A percentile compares a stretch with the other conserved stretches of the same genome.
These are phyloP conservation scores for Temnopleurus reevesii DNA, from an alignment of 53 echinoderm and acorn worm species.

Conservation along the genomic window DNA sequence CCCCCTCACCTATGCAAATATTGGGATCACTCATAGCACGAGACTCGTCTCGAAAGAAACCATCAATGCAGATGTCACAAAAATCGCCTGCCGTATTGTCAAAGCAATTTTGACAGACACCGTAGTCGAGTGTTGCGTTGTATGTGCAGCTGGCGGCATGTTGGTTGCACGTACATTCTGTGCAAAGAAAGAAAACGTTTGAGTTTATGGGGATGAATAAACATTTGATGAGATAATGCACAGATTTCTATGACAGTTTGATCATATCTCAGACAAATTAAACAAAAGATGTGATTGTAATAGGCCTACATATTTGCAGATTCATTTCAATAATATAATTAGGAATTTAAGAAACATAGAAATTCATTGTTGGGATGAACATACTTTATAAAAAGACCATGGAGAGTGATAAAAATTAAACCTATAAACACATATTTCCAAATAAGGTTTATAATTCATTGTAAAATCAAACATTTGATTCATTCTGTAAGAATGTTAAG, in stretches of 20 bases:
- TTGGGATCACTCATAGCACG: slow-evolving; percentile 30
- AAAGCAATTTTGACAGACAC: slow-evolving; percentile 79
- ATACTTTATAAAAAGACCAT: too few species aligned
- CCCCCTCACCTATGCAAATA: slow-evolving; percentile 58
- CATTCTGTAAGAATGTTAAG: too few species aligned
- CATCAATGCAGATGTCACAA: slow-evolving; percentile 83
- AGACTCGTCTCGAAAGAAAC: slow-evolving; percentile 74
- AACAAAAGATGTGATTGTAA: too few species aligned
- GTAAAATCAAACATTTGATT: too few species aligned
- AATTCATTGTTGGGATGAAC: too few species aligned
- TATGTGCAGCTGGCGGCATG: slow-evolving; percentile 88
- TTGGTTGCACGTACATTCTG: slow-evolving; percentile 86
- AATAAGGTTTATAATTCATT: too few species aligned
- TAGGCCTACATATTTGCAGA: background rate
- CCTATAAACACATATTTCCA: too few species aligned
- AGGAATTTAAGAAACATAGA: too few species aligned
- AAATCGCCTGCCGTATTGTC: slow-evolving; percentile 80
- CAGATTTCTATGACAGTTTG: slow-evolving; percentile 5
- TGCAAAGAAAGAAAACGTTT: slow-evolving; percentile 18
- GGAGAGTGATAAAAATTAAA: too few species aligned
- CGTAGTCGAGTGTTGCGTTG: slow-evolving; percentile 71
- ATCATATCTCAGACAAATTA: background rate
- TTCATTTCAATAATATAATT: too few species aligned
- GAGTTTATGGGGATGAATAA: background rate
- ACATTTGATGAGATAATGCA: background rate